phyloP scores from a whole-genome alignment of 2,113 vertebrate genomes.

The Paradoxurus hermaphroditus region DNA sequence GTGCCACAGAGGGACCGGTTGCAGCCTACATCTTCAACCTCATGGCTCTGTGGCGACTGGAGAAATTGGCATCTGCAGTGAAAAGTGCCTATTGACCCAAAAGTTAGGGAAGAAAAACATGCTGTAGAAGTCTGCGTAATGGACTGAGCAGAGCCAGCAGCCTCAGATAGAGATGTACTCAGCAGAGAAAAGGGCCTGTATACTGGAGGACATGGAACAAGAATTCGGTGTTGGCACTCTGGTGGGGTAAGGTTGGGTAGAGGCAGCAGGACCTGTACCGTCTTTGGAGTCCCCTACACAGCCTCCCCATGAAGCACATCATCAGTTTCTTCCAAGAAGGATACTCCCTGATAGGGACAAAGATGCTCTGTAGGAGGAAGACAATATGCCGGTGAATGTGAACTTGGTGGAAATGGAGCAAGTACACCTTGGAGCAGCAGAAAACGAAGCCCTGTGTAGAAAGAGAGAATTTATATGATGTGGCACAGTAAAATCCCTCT shows the following conservation, averaged over 20 bases:
- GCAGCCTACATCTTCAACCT: not conserved
- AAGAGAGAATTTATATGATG: not conserved
- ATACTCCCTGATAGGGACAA: not conserved
- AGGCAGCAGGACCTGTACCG: not conserved
- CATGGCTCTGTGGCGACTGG: too few species aligned
- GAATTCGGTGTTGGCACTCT: not conserved
- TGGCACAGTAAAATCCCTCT: not conserved
- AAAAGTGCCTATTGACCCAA: not conserved
- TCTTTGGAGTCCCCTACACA: not conserved
- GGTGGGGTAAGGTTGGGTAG: not conserved
- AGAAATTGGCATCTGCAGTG: not conserved
- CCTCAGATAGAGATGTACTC: not conserved
- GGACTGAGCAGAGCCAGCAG: not conserved
- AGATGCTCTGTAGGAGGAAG: not conserved
- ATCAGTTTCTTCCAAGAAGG: not conserved
- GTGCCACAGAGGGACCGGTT: not conserved
- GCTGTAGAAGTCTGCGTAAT: not conserved
- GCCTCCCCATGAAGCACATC: not conserved
- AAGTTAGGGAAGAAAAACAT: not conserved
- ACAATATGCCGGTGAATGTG: not conserved
- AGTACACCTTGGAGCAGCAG: not conserved
- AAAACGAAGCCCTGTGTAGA: not conserved
- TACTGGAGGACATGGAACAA: not conserved
- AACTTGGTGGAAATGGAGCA: not conserved
- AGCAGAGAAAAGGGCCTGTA: too few species aligned